These are phyloP conservation scores for Aplochiton taeniatus DNA, from an alignment of 2,797 vertebrate species.

Conservation along the genomic window DNA sequence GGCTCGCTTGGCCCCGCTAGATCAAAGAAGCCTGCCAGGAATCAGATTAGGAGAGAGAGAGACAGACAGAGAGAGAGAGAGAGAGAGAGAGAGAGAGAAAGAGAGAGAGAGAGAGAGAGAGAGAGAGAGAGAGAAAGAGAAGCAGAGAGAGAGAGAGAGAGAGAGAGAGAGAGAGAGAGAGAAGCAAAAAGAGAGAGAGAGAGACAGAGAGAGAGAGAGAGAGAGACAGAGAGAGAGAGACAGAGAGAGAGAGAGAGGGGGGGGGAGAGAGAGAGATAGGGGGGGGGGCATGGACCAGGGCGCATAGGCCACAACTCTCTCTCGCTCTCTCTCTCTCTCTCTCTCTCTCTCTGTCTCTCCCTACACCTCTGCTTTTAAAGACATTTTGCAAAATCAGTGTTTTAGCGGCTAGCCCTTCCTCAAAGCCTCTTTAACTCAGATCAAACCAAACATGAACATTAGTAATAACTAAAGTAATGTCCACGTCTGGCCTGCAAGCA, in stretches of 20 bases:
- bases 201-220: slow-evolving; percentile 68
- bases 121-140: no score
- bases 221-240: no score
- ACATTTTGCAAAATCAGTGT: slow-evolving; percentile 77
- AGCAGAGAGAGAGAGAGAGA: no score
- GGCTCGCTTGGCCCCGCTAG: slow-evolving; percentile 82
- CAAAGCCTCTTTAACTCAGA: slow-evolving; percentile 46
- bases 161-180: no score
- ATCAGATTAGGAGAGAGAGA: slow-evolving; percentile 88
- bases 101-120: no score
- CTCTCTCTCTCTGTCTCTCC: slow-evolving; percentile 47
- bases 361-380: slow-evolving; percentile 69
- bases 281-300: slow-evolving; percentile 65
- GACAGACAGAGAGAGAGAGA: slow-evolving; percentile 67
- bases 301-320: slow-evolving; percentile 75
- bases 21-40: slow-evolving; percentile 94
- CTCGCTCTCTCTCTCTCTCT: slow-evolving; percentile 54
- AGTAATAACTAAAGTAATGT: slow-evolving; percentile 32
- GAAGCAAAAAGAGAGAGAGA: slow-evolving; percentile 45
- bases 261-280: no score
- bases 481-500: no score
- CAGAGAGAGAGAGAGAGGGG: no score
- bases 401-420: slow-evolving; percentile 35
- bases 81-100: no score
- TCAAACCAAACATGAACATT: slow-evolving; percentile 50